Evolutionary conservation across 2,888 invertebrate genomes (phyloP).

Genomic region (Sphaerophoria taeniata): DNA sequence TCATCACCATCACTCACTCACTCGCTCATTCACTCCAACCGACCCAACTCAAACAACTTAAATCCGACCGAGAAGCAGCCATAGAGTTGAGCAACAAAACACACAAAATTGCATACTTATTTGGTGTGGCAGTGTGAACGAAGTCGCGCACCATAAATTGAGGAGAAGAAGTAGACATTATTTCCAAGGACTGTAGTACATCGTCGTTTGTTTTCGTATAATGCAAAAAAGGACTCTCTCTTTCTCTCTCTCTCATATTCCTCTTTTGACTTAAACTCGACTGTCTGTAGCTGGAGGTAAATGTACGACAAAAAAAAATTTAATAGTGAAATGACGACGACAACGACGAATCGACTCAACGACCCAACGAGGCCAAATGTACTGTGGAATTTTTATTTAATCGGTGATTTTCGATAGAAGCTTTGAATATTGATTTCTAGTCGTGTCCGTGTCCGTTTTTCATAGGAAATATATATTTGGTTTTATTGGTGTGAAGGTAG

Average conservation of each 20-base stretch:
- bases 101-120: constrained; percentile 57
- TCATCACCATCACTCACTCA: constrained; percentile 36
- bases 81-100: constrained; percentile 23
- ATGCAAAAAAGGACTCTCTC: constrained; percentile 18
- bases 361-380: constrained; percentile 46
- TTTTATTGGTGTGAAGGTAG: too few species aligned
- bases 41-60: background rate
- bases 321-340: constrained; percentile 1
- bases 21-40: background rate
- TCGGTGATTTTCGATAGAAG: constrained; percentile 69
- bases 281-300: background rate
- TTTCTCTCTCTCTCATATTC: background rate
- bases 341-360: too few species aligned
- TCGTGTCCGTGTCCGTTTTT: constrained; percentile 22
- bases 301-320: too few species aligned
- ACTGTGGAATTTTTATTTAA: constrained; percentile 71
- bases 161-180: background rate
- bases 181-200: constrained; percentile 28
- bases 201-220: constrained; percentile 22
- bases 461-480: background rate
- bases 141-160: background rate
- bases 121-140: background rate
- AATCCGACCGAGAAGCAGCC: background rate
- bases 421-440: constrained; percentile 69
- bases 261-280: background rate